Conservation (phyloP, 2,888 invertebrate genomes). For the Acanthosepion esculentum region DNA sequence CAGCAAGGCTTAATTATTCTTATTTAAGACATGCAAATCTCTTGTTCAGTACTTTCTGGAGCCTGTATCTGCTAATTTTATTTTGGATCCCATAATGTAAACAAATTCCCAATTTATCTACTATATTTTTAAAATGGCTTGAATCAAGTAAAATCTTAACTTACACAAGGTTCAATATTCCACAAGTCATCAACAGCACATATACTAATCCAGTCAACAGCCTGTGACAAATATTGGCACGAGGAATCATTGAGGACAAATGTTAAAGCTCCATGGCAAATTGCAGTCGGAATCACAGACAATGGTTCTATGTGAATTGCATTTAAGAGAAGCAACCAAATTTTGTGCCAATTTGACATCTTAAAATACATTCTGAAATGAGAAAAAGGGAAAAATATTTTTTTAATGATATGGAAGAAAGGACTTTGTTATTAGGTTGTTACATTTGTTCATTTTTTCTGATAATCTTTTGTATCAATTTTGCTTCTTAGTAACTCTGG, state of each 20-base stretch:
- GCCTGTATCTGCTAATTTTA: too few relatives aligned
- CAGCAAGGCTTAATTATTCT: too few relatives aligned
- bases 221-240: not conserved
- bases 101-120: too few relatives aligned
- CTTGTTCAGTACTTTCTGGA: too few relatives aligned
- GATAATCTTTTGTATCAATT: too few relatives aligned
- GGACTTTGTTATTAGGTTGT: too few relatives aligned
- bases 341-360: not conserved
- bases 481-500: too few relatives aligned
- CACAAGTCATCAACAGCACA: not conserved
- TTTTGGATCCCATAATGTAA: too few relatives aligned
- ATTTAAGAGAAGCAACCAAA: not conserved
- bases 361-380: not conserved
- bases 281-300: not conserved
- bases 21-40: too few relatives aligned
- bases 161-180: conserved; percentile 9
- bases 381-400: not conserved
- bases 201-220: not conserved
- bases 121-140: not conserved
- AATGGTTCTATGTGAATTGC: not conserved
- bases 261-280: not conserved
- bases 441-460: too few relatives aligned
- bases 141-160: not conserved
- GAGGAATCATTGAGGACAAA: not conserved
- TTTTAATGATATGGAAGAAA: too few relatives aligned